phyloP scores from a whole-genome alignment of 2,113 vertebrate species.

The Pogonocichla stellata region DNA sequence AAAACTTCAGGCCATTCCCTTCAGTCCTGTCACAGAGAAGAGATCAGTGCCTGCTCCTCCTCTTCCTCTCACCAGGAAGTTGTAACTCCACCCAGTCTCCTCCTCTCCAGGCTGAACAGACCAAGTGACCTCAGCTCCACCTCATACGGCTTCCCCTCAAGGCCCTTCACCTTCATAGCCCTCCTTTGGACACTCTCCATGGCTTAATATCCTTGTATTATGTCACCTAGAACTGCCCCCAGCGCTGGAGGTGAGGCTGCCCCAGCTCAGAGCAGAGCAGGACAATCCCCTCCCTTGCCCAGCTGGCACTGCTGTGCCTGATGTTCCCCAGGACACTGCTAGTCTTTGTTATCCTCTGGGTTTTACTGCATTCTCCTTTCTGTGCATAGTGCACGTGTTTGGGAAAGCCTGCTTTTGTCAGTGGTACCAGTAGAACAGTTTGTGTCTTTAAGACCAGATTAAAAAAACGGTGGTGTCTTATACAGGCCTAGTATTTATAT shows the following conservation, averaged over 20 bases:
- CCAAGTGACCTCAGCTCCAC: background rate
- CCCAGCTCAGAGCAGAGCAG: background rate
- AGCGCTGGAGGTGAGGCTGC: accelerated
- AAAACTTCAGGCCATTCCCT: background rate
- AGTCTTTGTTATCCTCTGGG: background rate
- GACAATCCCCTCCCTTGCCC: background rate
- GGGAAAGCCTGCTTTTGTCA: background rate
- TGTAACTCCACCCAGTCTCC: background rate
- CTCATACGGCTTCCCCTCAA: background rate
- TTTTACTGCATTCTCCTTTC: background rate
- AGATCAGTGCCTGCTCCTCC: background rate
- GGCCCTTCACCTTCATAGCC: background rate
- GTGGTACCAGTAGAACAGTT: background rate
- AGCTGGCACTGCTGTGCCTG: accelerated
- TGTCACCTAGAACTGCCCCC: background rate
- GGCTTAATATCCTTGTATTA: no score
- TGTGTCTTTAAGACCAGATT: background rate
- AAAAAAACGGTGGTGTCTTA: background rate
- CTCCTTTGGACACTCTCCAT: background rate
- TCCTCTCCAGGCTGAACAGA: background rate
- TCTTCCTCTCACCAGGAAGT: background rate
- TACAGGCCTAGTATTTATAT: background rate
- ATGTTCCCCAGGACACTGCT: background rate
- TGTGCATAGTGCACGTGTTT: background rate
- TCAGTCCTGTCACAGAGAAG: no score